These are phyloP conservation scores for Coptodon bakossiorum DNA, from an alignment of 2,113 vertebrate genomes.

Conservation along the genomic window DNA sequence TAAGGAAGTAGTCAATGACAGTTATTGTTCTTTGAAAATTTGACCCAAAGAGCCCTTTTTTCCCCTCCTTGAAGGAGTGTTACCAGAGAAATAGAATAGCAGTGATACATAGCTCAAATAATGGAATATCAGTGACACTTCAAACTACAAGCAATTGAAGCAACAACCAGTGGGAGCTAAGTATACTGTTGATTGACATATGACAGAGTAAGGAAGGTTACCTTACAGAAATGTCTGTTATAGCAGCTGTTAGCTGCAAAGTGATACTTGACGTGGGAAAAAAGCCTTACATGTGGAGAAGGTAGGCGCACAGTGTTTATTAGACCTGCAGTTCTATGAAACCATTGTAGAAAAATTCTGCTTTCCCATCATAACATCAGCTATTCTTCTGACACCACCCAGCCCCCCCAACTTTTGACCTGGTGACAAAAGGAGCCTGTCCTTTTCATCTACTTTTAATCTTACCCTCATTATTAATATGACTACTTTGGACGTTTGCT, in stretches of 20 bases:
- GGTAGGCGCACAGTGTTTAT: not conserved
- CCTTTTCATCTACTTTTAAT: not conserved
- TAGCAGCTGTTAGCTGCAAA: not conserved
- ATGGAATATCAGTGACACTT: not conserved
- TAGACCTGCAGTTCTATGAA: too few species aligned
- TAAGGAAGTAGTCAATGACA: not conserved
- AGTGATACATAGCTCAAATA: not conserved
- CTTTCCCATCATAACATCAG: not conserved
- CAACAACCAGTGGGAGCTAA: not conserved
- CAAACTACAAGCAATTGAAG: not conserved
- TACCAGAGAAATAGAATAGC: not conserved
- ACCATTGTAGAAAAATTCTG: not conserved
- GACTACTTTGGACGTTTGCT: not conserved
- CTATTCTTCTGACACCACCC: not conserved
- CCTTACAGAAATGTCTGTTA: not conserved
- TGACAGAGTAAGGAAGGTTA: not conserved
- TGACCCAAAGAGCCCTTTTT: not conserved
- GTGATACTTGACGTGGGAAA: not conserved
- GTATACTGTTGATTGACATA: not conserved
- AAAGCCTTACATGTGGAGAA: not conserved
- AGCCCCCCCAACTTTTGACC: constrained; percentile 5
- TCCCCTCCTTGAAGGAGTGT: not conserved
- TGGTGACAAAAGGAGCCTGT: not conserved
- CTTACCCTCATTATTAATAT: not conserved
- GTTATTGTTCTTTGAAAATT: not conserved